A percentile compares a stretch with the other conserved stretches of the same genome.
Evolutionary conservation across 2,888 invertebrate genomes (phyloP).

Genomic region (Ferrisia virgata): DNA sequence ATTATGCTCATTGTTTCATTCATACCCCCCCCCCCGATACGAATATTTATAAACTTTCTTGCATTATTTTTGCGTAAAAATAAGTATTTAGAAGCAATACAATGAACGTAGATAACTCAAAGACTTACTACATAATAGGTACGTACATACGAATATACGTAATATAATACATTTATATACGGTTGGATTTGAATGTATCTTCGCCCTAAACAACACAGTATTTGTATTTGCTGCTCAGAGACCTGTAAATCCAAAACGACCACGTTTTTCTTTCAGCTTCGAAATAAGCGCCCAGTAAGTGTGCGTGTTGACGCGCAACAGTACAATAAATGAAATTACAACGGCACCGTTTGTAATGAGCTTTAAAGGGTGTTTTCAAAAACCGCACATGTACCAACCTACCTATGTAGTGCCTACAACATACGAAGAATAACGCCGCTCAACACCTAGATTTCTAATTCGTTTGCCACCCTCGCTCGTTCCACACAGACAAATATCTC

Average conservation of each 20-base stretch:
- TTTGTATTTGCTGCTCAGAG: background rate
- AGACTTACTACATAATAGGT: no score
- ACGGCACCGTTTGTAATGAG: background rate
- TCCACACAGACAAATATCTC: background rate
- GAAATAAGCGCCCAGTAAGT: background rate
- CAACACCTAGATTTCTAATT: background rate
- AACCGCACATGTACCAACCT: background rate
- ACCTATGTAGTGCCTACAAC: no score
- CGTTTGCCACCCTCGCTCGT: background rate
- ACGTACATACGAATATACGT: no score
- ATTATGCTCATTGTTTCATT: no score
- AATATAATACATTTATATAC: background rate
- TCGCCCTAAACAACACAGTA: background rate
- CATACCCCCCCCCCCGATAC: no score
- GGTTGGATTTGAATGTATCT: background rate
- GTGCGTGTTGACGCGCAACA: background rate
- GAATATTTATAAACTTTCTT: no score
- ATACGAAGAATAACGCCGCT: background rate
- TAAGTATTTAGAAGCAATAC: no score
- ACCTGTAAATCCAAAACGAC: background rate
- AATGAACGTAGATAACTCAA: no score
- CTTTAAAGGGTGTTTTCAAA: background rate
- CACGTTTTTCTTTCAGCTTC: background rate
- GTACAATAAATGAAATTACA: background rate
- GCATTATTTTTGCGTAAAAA: no score